These are phyloP conservation scores for Passer montanus DNA, from an alignment of 2,113 vertebrate species.

Conservation along the genomic window DNA sequence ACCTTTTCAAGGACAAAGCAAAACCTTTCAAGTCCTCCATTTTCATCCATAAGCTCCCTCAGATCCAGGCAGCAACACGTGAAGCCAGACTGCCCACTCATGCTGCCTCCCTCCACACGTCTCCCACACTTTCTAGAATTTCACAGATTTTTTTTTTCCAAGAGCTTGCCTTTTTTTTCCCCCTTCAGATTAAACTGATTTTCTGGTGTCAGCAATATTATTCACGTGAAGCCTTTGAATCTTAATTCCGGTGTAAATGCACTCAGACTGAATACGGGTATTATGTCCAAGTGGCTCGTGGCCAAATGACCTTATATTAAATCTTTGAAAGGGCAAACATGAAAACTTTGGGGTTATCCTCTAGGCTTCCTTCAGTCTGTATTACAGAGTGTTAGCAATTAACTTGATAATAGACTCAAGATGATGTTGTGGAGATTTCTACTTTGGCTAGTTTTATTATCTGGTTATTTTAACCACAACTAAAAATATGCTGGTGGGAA, in stretches of 20 bases:
- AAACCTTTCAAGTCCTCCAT: conserved; percentile 14
- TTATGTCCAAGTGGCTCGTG: background rate
- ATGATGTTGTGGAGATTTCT: background rate
- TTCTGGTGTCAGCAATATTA: conserved; percentile 33
- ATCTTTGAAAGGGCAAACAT: conserved; percentile 22
- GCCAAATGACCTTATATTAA: conserved; percentile 37
- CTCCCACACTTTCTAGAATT: conserved; percentile 20
- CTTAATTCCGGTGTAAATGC: conserved; percentile 49
- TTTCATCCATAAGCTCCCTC: background rate
- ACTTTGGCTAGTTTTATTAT: background rate
- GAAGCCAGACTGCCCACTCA: background rate
- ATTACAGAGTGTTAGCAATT: background rate
- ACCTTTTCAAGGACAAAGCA: conserved; percentile 25
- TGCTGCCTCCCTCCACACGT: background rate
- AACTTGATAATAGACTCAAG: background rate
- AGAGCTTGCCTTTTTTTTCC: background rate
- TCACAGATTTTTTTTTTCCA: background rate
- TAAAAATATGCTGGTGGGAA: background rate
- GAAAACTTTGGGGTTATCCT: background rate
- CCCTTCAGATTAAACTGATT: background rate
- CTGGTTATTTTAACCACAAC: background rate
- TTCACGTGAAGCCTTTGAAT: background rate
- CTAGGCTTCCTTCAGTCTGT: background rate
- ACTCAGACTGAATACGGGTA: background rate
- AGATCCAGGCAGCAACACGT: background rate